Conservation (phyloP, 2,888 invertebrate species). For the Ochropleura plecta region DNA sequence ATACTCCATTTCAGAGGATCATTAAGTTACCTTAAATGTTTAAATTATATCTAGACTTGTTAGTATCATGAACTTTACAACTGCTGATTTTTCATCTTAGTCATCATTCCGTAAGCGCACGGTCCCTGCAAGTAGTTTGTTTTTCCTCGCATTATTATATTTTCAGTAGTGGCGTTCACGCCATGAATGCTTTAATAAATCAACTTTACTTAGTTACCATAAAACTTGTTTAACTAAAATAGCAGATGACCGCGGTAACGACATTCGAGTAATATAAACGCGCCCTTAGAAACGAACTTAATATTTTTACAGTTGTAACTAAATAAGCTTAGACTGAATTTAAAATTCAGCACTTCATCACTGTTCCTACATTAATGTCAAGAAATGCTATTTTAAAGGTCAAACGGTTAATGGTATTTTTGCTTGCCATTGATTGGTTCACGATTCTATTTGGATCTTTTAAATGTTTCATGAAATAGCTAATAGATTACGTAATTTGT, state of each 20-base stretch:
- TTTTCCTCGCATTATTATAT: no score
- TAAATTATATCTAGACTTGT: not conserved
- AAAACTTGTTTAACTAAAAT: no score
- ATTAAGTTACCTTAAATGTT: not conserved
- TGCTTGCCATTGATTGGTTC: not conserved
- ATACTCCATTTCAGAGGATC: not conserved
- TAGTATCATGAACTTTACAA: not conserved
- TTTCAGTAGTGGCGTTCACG: no score
- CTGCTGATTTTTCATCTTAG: no score
- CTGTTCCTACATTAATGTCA: not conserved
- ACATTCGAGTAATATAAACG: no score
- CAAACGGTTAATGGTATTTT: not conserved
- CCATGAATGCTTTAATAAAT: no score
- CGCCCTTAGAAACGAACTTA: not conserved
- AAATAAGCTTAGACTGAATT: not conserved
- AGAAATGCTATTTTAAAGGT: not conserved
- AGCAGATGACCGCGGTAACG: no score
- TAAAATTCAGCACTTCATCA: not conserved
- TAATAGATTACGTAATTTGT: constrained; percentile 12
- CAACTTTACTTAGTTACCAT: no score
- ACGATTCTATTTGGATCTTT: not conserved
- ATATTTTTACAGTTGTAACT: not conserved
- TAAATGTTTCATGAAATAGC: not conserved
- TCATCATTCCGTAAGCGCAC: not conserved
- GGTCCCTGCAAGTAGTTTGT: no score